Conservation (phyloP, 2,113 vertebrate genomes). For the Misgurnus anguillicaudatus region DNA sequence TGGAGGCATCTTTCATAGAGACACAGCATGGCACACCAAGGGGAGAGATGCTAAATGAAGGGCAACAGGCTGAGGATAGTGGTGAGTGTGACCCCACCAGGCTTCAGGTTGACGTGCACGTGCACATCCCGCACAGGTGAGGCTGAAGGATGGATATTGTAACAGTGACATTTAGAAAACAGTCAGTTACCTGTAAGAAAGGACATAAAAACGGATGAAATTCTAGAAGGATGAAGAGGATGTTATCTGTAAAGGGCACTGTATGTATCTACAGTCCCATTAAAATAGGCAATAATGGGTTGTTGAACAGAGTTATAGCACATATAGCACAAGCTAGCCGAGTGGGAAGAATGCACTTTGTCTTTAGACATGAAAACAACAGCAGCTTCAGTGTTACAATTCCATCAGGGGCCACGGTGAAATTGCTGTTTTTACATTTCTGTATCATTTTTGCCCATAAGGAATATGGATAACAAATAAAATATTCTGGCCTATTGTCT, state of each 20-base stretch:
- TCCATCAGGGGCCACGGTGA: constrained; percentile 71
- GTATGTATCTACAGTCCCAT: constrained; percentile 39
- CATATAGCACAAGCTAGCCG: constrained; percentile 53
- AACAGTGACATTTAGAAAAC: not conserved
- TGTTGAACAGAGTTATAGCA: constrained; percentile 66
- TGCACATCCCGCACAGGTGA: constrained; percentile 11
- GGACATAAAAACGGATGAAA: not conserved
- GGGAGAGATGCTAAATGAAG: constrained; percentile 66
- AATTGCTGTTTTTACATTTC: constrained; percentile 82
- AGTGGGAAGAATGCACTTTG: constrained; percentile 70
- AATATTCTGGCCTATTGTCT: constrained; percentile 81
- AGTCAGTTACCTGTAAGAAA: not conserved
- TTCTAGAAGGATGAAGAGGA: constrained; percentile 29
- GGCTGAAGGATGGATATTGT: not conserved
- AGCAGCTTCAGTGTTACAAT: constrained; percentile 59
- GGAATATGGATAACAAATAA: constrained; percentile 85
- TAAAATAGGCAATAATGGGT: constrained; percentile 59
- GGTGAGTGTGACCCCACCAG: constrained; percentile 59
- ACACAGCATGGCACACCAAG: constrained; percentile 59
- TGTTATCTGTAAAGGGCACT: constrained; percentile 21
- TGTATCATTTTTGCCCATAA: constrained; percentile 79
- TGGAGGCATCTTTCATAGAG: constrained; percentile 66
- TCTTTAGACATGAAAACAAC: constrained; percentile 72
- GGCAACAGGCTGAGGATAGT: constrained; percentile 73
- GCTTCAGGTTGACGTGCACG: constrained; percentile 20